phyloP scores from a whole-genome alignment of 2,888 invertebrate species.

The Napeogenes inachia region DNA sequence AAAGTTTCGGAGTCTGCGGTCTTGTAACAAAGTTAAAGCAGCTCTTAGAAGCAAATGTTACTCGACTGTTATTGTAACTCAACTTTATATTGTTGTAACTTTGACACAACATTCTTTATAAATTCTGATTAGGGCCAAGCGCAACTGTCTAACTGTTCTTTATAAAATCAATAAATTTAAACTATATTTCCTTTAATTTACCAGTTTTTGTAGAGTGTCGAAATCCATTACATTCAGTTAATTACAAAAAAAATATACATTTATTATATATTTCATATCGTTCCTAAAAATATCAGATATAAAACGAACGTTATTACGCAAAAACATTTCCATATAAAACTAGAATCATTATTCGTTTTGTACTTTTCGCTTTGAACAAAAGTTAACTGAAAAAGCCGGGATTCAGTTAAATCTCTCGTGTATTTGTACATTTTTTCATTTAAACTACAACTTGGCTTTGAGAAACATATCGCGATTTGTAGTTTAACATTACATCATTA shows the following conservation, averaged over 20 bases:
- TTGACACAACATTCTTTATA: slow-evolving; percentile 1
- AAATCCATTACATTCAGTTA: no score
- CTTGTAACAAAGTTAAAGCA: slow-evolving; percentile 21
- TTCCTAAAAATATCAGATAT: no score
- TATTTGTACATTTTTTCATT: slow-evolving; percentile 4
- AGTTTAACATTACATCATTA: no score
- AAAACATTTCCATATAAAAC: no score
- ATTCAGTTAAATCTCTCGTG: not conserved
- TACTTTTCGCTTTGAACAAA: not conserved
- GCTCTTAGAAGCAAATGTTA: slow-evolving; percentile 17
- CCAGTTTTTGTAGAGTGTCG: no score
- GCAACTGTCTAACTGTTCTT: not conserved
- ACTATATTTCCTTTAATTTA: no score
- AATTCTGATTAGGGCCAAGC: no score
- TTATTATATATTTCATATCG: no score
- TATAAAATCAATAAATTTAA: slow-evolving; percentile 1
- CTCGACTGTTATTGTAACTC: slow-evolving; percentile 1
- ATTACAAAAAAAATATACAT: no score
- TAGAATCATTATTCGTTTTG: not conserved
- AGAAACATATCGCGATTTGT: not conserved
- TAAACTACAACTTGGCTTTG: not conserved
- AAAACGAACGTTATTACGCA: no score
- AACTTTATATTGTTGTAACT: not conserved
- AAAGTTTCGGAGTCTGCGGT: slow-evolving; percentile 11
- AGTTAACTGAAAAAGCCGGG: not conserved